These are phyloP conservation scores for Lepidurus couesii DNA, from an alignment of 1,140 invertebrate genomes.

Conservation along the genomic window DNA sequence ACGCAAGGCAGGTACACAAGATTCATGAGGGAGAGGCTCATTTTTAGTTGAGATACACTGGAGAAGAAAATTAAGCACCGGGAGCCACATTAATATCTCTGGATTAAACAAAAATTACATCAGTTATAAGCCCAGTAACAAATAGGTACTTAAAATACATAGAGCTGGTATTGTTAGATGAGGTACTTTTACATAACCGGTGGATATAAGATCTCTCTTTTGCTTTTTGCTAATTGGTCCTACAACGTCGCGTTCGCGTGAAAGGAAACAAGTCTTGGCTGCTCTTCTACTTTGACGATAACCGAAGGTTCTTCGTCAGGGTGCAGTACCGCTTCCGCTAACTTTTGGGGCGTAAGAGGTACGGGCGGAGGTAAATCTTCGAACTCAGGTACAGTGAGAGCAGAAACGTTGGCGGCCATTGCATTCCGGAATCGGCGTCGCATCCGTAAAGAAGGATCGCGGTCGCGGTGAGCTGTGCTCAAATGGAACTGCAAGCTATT, in stretches of 20 bases:
- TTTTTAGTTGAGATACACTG: neutral
- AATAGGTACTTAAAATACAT: no score
- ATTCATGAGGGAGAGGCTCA: neutral
- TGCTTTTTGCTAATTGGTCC: neutral
- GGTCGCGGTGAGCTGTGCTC: slow-evolving; percentile 33
- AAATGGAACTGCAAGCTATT: slow-evolving; percentile 32
- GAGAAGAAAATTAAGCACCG: no score
- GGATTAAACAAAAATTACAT: no score
- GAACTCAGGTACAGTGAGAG: neutral
- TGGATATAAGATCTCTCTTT: neutral
- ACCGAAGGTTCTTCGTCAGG: neutral
- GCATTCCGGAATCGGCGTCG: slow-evolving; percentile 24
- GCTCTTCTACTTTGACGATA: neutral
- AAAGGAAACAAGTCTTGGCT: neutral
- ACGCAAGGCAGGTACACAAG: slow-evolving; percentile 14
- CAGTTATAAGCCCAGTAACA: no score
- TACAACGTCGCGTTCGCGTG: neutral
- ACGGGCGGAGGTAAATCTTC: neutral
- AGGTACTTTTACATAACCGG: neutral
- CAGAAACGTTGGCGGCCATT: neutral
- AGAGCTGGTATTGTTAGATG: neutral
- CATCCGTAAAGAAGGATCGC: slow-evolving; percentile 26
- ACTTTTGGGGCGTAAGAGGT: neutral
- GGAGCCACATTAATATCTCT: no score
- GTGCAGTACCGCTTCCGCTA: neutral